phyloP scores from a whole-genome alignment of 2,797 vertebrate genomes.

The Anableps anableps region DNA sequence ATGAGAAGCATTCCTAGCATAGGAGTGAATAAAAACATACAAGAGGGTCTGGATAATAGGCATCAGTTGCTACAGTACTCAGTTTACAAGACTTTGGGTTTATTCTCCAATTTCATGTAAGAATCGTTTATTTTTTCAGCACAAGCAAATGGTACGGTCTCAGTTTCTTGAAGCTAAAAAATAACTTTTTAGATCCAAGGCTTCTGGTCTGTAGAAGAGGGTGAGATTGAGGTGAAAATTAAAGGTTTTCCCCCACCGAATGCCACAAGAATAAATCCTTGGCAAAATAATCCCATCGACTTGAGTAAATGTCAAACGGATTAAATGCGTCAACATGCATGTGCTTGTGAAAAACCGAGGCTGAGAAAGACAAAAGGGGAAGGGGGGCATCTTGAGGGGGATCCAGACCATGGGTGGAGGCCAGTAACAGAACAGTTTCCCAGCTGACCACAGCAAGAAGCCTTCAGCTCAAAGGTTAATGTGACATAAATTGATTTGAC shows the following conservation, averaged over 20 bases:
- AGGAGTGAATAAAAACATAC: not conserved
- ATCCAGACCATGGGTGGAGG: conserved; percentile 37
- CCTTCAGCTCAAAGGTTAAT: conserved; percentile 68
- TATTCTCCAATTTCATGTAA: not conserved
- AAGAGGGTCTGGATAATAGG: not conserved
- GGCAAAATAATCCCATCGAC: conserved; percentile 36
- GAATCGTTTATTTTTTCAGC: not conserved
- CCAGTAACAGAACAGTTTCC: conserved; percentile 46
- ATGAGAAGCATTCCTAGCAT: conserved; percentile 7
- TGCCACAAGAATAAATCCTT: conserved; percentile 41
- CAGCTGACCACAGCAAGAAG: conserved; percentile 68
- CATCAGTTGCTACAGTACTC: not conserved
- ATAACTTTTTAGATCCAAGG: conserved; percentile 19
- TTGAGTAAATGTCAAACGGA: conserved; percentile 35
- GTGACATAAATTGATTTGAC: conserved; percentile 70
- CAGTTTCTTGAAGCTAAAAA: conserved; percentile 8
- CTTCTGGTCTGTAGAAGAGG: conserved; percentile 13
- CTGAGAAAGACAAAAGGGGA: conserved; percentile 4
- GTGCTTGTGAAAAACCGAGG: conserved; percentile 11
- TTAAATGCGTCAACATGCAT: conserved; percentile 27
- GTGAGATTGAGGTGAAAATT: conserved; percentile 33
- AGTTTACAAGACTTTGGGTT: not conserved
- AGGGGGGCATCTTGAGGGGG: conserved; percentile 9
- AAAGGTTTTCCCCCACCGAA: conserved; percentile 20
- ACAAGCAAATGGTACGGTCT: conserved; percentile 6